phyloP scores from a whole-genome alignment of 1,140 invertebrate species.

The Heterodera schachtii region DNA sequence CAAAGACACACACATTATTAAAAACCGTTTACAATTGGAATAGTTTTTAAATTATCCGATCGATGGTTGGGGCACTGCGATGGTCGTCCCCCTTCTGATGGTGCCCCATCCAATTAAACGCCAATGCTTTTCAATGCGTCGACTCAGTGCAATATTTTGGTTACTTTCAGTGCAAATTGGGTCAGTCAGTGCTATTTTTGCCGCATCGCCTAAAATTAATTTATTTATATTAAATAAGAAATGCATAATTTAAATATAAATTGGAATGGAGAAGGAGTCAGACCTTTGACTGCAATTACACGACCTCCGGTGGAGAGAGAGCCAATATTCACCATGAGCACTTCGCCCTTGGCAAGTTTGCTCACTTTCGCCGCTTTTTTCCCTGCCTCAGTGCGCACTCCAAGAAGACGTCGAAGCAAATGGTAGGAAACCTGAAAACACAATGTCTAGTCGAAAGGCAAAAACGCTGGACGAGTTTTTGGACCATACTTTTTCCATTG shows the following conservation, averaged over 20 bases:
- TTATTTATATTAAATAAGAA: neutral
- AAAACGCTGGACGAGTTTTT: too few relatives aligned
- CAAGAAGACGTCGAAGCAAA: constrained; percentile 87
- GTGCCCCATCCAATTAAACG: constrained; percentile 94
- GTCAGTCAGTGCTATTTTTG: constrained; percentile 92
- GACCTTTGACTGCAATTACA: constrained; percentile 86
- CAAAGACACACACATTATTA: too few relatives aligned
- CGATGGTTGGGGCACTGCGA: constrained; percentile 23
- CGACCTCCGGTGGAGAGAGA: constrained; percentile 95
- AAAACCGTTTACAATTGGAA: too few relatives aligned
- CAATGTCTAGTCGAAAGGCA: too few relatives aligned
- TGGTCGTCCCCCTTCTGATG: constrained; percentile 68
- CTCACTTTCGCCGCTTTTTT: constrained; percentile 92
- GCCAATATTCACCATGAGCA: constrained; percentile 96
- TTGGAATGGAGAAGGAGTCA: neutral
- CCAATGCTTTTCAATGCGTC: constrained; percentile 99
- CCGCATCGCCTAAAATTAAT: constrained; percentile 77
- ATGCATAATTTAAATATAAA: neutral
- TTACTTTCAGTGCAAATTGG: constrained; percentile 98
- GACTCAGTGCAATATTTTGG: constrained; percentile 95
- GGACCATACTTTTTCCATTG: too few relatives aligned
- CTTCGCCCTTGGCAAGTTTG: constrained; percentile 84
- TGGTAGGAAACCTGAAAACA: constrained; percentile 76
- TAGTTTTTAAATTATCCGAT: neutral
- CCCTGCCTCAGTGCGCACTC: constrained; percentile 96